A percentile compares a stretch with the other conserved stretches of the same genome.
These are phyloP conservation scores for Nestor notabilis DNA, from an alignment of 2,113 vertebrate species.

Conservation along the genomic window DNA sequence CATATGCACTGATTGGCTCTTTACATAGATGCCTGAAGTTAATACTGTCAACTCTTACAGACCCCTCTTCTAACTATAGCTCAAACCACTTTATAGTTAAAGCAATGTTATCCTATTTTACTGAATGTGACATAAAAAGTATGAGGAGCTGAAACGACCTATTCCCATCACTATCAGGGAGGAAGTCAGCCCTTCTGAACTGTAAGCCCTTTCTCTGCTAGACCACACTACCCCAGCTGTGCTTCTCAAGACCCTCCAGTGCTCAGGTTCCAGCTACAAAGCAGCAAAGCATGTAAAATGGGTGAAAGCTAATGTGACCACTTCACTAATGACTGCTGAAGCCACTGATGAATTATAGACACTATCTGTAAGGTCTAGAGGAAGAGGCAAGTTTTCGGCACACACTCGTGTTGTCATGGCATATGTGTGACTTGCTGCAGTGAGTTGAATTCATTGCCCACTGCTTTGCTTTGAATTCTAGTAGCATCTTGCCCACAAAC, in stretches of 20 bases:
- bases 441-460: background rate
- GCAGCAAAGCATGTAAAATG: background rate
- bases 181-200: background rate
- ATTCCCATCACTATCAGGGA: background rate
- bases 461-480: background rate
- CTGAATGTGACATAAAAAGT: background rate
- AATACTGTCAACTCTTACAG: background rate
- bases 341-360: background rate
- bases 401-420: background rate
- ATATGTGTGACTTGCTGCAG: background rate
- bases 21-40: background rate
- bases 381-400: background rate
- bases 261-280: background rate
- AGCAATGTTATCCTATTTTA: background rate
- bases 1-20: background rate
- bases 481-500: background rate
- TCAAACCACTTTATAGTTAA: background rate
- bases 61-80: background rate
- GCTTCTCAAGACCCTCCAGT: fast-evolving
- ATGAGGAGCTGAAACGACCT: background rate
- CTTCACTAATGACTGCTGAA: background rate
- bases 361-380: background rate
- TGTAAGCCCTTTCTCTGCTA: background rate
- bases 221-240: background rate
- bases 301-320: background rate